Base-by-base conservation (phyloP, 2,888 invertebrate genomes). In the Lottia gigantea region DNA sequence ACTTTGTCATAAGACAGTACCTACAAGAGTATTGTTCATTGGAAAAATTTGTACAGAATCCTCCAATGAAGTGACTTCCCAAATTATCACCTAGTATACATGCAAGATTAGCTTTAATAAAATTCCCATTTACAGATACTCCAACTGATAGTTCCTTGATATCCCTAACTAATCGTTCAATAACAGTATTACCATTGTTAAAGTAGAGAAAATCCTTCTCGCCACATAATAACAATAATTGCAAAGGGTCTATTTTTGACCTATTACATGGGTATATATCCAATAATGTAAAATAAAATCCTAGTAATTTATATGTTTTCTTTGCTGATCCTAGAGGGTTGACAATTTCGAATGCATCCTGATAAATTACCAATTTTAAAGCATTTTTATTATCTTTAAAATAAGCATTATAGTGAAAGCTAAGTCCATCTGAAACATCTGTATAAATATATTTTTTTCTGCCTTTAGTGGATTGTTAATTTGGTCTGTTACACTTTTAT, bases 271-370 rank as follows among this genome's bases (percentile, higher is more conserved):
- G 49, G 19, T 49, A 49, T n/a, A 49, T 49, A 19, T 49, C 49
- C 16, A 49, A 8, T 16, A 49, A 19, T 8, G n/a, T 49, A 12
- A 49, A 49, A n/a, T 49, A 49, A 19, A 49, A 49, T 16, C 49
- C 49, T n/a, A 49, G 8, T 19, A 49, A 19, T 19, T 49, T 49
- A 49, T n/a, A 49, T 49, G 49, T 49, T 49, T 49, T 49, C 19
- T 49, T 49, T 16, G 49, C 49, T 49, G 49, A 49, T 19, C 49
- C 49, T n/a, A 49, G 49, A 49, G 49, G 49, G 49, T 49, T 49
- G 19, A 49, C 49, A 49, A 49, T 49, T 16, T 49, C 49, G 49
- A 49, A 49, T 8, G 49, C 49, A 49, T 49, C 49, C 19, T 49
- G 49, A 49, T 49, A 49, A n/a, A 49, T n/a, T 49, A 49, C 49